Base-by-base conservation (phyloP, 2,888 invertebrate genomes). In the Steinernema scapterisci region DNA sequence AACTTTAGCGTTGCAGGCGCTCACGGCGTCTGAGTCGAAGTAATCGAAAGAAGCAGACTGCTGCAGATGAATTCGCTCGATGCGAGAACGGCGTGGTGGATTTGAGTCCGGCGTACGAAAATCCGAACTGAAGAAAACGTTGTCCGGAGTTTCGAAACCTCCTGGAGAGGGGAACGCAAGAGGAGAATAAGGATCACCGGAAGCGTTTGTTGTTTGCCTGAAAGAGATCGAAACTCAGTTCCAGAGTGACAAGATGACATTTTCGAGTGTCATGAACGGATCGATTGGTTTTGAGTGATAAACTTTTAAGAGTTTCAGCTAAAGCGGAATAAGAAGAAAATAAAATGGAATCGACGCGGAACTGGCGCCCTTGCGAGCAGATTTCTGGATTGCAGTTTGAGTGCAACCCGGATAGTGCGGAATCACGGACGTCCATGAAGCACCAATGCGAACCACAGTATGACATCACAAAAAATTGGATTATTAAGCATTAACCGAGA, bases 141-240 rank as follows among this genome's bases (percentile, higher is more conserved):
- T 63, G 2, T 54, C 54, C 48, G 48, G 19, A 48, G n/a, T 16
- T 48, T 48, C n/a, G 48, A 48, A 48, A 3, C 19, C 48, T 48
- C 48, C 48, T 6, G 21, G 21, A 16, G 54, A 13, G 13, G 54
- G 21, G 13, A 19, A 54, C 23, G 54, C 19, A 6, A 54, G 7
- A 5, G 11, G 54, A 31, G 63, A 21, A 31, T 25, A 63, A 11
- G 9, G 63, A 63, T 63, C 63, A 31, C 63, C 63, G 63, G 63
- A 31, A 31, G 31, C 13, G 63, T 63, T 25, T 31, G 63, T 25
- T 63, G 63, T 16, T 63, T 63, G 63, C 38, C 63, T 63, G 63
- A 27, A 63, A 63, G 27, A 38, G 38, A 63, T 27, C 2, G 16
- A 63, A 31, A 31, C 25, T 63, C 16, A 38, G 31, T 38, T 38